Evolutionary conservation across 2,113 vertebrate species (phyloP), one percentile per base, ranked within the genome.

Genomic region (Psilopogon haemacephalus): DNA sequence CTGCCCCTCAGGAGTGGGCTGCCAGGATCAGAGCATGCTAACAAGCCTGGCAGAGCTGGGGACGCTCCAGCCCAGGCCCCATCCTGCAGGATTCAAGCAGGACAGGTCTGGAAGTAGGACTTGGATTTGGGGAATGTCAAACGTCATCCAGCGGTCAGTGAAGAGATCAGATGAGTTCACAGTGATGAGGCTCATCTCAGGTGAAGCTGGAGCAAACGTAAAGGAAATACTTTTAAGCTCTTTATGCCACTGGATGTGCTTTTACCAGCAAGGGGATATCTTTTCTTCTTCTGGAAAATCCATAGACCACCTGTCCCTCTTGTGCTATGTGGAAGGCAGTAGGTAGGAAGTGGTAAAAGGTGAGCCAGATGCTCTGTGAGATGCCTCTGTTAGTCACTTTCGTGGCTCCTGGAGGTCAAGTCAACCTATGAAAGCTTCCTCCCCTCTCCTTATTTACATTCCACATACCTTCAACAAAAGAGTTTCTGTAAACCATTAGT

Each of bases 401-500:
- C 8, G 15, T 82, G 50, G 50, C 21, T 48, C 12, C 4, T 6
- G 28, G 58, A 84, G 48, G 30, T 82, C 8, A 4, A 71, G n/a
- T 60, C 30, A 93, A 75, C 30, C 13, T 11, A 4, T 26, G 37
- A 89, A 72, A 65, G 38, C 32, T 90, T 71, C 24, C 62, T 88
- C 11, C 68, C 33, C 4, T 68, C 38, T 58, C 12, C 50, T 54
- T 94, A 58, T 75, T 91, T 93, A 62, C 71, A 27, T 20, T 87
- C 46, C 68, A 46, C 62, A 59, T 88, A 32, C 16, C 50, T 90
- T 30, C 30, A 74, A 37, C 89, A 78, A 68, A 91, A 55, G 77
- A 9, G 12, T 35, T 77, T 75, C 77, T 69, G 35, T 86, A 44
- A 95, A 90, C 58, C 44, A 69, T 91, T 94, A 84, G 65, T 14